Percentiles rank a stretch among this genome's conserved stretches.
Evolutionary conservation across 2,113 vertebrate genomes (phyloP).

Genomic region (Plecturocebus donacophilus): DNA sequence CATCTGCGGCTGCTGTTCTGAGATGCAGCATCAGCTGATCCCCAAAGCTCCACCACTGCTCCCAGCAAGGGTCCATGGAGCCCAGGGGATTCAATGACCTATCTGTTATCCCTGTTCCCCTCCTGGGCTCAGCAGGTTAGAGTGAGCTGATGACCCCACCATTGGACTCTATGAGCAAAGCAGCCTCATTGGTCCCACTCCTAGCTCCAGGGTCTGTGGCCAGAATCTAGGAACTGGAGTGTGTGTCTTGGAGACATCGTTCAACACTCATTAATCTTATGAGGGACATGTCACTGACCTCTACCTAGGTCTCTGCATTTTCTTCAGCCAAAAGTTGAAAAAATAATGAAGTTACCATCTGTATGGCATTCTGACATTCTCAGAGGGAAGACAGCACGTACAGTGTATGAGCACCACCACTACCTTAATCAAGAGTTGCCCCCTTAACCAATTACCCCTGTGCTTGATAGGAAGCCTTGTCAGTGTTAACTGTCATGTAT

Average conservation of each 20-base stretch:
- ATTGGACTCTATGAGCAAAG: neutral
- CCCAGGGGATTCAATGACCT: neutral
- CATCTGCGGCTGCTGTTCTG: neutral
- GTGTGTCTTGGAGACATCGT: neutral
- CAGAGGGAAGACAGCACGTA: neutral
- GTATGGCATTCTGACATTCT: rapidly evolving
- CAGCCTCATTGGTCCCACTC: too few relatives aligned
- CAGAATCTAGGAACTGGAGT: neutral
- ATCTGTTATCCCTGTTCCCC: too few relatives aligned
- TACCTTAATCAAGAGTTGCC: neutral
- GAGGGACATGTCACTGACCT: neutral
- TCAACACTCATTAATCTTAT: neutral
- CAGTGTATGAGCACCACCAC: rapidly evolving
- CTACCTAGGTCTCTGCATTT: neutral
- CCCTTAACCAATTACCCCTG: neutral
- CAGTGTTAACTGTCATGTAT: neutral
- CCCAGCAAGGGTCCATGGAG: rapidly evolving
- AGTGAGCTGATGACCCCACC: rapidly evolving
- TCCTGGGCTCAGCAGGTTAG: neutral
- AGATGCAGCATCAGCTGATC: neutral
- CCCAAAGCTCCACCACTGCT: neutral
- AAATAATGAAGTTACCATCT: neutral
- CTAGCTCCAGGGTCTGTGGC: neutral
- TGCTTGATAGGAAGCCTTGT: neutral
- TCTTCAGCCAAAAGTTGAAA: neutral